phyloP scores from a whole-genome alignment of 2,888 invertebrate species.

The Philereme vetulata region DNA sequence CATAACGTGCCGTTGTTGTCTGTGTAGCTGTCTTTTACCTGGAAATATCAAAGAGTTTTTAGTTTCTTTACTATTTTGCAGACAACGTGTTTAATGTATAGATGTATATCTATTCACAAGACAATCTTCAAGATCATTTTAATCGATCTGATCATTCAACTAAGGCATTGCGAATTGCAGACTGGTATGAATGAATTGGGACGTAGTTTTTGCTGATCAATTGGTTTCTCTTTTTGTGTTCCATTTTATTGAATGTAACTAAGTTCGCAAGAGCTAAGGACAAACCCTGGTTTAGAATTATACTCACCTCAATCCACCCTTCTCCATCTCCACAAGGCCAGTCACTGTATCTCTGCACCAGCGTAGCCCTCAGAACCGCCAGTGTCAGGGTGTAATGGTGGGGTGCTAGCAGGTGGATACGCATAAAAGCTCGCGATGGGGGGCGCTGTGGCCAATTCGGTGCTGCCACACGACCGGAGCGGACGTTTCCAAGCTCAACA shows the following conservation, averaged over 20 bases:
- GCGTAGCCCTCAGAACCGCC: slow-evolving; percentile 53
- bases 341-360: slow-evolving; percentile 40
- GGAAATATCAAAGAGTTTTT: slow-evolving; percentile 5
- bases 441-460: slow-evolving; percentile 69
- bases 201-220: too few relatives aligned
- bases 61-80: not conserved
- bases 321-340: slow-evolving; percentile 72
- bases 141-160: too few relatives aligned
- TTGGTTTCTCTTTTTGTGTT: too few relatives aligned
- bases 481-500: slow-evolving; percentile 49
- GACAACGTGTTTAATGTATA: too few relatives aligned
- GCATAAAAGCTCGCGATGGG: slow-evolving; percentile 54
- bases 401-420: slow-evolving; percentile 63
- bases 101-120: too few relatives aligned
- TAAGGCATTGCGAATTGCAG: too few relatives aligned
- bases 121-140: too few relatives aligned
- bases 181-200: too few relatives aligned
- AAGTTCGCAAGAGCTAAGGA: too few relatives aligned
- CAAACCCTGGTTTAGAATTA: too few relatives aligned
- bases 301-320: slow-evolving; percentile 80
- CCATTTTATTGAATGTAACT: too few relatives aligned
- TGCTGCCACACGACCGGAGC: slow-evolving; percentile 56
- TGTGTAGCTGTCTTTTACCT: slow-evolving; percentile 88
- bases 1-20: slow-evolving; percentile 88
- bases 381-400: slow-evolving; percentile 64